Base-by-base conservation (phyloP, 2,888 invertebrate genomes). In the Lasioglossum villosulum region DNA sequence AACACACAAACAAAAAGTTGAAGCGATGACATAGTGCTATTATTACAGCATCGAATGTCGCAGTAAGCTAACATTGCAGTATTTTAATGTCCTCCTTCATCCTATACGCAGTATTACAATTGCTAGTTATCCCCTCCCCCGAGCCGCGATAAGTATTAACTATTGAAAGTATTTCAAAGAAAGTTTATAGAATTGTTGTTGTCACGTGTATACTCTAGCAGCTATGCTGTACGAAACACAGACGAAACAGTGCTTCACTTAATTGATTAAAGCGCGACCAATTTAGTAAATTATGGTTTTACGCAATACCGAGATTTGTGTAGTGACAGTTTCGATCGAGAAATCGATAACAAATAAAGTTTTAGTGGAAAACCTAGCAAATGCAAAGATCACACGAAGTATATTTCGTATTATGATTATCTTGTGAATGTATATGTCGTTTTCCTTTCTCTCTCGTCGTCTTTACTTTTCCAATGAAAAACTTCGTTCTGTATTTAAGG, bases 11-110 rank as follows among this genome's bases (percentile, higher is more conserved):
- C 30, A 30, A 42, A 23, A n/a, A 56, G 56, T 56, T 37, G 27
- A 71, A 63, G 77, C 66, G 59, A 72, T 80, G 75, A 75, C 78
- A 86, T 90, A 78, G 77, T 78, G 80, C 75, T 56, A 82, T 88
- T 78, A 66, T 84, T 83, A 84, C 71, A 83, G 80, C 82, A 80
- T 90, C 82, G 80, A 86, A 78, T 81, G 70, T 75, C 82, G 80
- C 82, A 86, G 87, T 90, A 90, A 83, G 75, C 75, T 87, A 83
- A 89, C 78, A 84, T 78, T 48, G 66, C 87, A 87, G 82, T 86
- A 90, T 88, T 88, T 80, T 86, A 80, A 90, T 84, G 72, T 85
- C 74, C 82, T 85, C 78, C 83, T 83, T 83, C 52, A 73, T 84
- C 81, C 78, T 71, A 68, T 59, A 74, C 56, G 78, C 84, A 89